Percentiles rank a stretch among this genome's conserved stretches.
Conservation (phyloP, 2,797 vertebrate species). For the Anabas testudineus region DNA sequence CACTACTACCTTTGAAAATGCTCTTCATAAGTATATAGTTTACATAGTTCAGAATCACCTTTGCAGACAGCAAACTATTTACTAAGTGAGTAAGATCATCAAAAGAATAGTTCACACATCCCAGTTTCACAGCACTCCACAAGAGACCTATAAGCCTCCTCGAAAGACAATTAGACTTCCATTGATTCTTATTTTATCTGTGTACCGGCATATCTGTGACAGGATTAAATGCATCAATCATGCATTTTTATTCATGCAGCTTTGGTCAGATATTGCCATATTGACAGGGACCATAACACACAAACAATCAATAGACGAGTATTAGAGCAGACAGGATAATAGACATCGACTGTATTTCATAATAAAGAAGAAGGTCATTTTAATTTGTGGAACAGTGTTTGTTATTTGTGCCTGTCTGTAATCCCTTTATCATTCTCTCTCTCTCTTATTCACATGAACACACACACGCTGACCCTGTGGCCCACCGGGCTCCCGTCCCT, state of each 20-base stretch:
- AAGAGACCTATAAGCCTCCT: slow-evolving; percentile 5
- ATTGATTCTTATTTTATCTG: slow-evolving; percentile 8
- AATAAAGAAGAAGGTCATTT: slow-evolving; percentile 65
- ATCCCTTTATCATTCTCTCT: slow-evolving; percentile 38
- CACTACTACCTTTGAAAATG: background rate
- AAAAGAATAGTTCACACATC: background rate
- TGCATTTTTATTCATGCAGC: slow-evolving; percentile 37
- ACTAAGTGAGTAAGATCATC: too few relatives aligned
- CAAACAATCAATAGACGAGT: slow-evolving; percentile 67
- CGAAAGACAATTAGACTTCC: background rate
- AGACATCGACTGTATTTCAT: slow-evolving; percentile 55
- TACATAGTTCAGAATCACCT: too few relatives aligned
- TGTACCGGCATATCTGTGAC: slow-evolving; percentile 6
- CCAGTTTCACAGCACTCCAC: background rate
- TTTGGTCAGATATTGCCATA: slow-evolving; percentile 29
- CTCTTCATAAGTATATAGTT: too few relatives aligned
- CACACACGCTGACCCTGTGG: slow-evolving; percentile 49
- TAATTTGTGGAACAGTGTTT: slow-evolving; percentile 63
- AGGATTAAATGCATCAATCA: slow-evolving; percentile 24
- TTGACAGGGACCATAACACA: slow-evolving; percentile 21
- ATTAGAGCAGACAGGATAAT: slow-evolving; percentile 48
- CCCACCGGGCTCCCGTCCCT: slow-evolving; percentile 56
- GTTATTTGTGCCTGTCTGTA: slow-evolving; percentile 22
- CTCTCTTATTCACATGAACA: slow-evolving; percentile 32
- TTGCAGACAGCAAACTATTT: background rate